Evolutionary conservation across 2,888 invertebrate genomes (phyloP).

Genomic region (Odontothrips loti): DNA sequence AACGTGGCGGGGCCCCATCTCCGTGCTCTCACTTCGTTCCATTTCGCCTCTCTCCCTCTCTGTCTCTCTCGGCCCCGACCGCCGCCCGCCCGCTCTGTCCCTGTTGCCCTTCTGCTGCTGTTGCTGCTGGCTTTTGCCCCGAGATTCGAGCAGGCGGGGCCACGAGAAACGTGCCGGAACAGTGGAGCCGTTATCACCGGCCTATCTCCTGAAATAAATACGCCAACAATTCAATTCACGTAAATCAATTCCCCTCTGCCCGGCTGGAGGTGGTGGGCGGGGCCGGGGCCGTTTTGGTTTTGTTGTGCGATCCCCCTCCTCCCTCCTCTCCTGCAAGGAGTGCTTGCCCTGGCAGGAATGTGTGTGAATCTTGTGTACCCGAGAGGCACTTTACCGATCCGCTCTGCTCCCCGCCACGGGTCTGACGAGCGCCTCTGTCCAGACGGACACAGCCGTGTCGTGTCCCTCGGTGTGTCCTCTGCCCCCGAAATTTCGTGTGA

Average conservation of each 20-base stretch:
- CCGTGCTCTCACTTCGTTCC: not conserved
- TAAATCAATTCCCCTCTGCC: not conserved
- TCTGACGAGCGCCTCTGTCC: too few relatives aligned
- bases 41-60: not conserved
- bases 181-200: not conserved
- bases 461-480: too few relatives aligned
- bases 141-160: not conserved
- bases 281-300: not conserved
- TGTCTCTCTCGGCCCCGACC: too few relatives aligned
- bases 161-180: constrained; percentile 17
- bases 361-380: too few relatives aligned
- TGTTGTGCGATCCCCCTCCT: too few relatives aligned
- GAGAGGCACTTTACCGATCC: too few relatives aligned
- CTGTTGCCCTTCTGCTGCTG: not conserved
- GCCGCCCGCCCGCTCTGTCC: not conserved
- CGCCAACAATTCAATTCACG: constrained; percentile 26
- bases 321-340: too few relatives aligned
- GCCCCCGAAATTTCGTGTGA: too few relatives aligned
- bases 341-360: too few relatives aligned
- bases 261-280: not conserved
- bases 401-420: too few relatives aligned
- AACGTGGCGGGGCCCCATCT: not conserved
- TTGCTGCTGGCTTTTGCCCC: too few relatives aligned
- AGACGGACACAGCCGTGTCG: too few relatives aligned
- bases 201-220: constrained; percentile 23